These are phyloP conservation scores for Idaea biselata DNA, from an alignment of 2,888 invertebrate species.

Conservation along the genomic window DNA sequence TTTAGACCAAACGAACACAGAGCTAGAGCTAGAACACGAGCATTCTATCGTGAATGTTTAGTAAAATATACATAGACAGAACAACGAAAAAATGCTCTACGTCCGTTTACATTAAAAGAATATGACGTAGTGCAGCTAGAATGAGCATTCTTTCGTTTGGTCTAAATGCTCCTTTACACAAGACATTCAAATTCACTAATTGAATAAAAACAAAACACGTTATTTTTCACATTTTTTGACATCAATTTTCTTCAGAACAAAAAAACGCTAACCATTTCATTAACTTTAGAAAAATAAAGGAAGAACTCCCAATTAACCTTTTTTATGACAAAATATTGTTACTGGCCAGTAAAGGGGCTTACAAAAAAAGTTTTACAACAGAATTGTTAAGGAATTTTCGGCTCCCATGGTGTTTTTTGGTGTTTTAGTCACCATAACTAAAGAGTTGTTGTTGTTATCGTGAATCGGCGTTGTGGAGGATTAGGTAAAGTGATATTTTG, in stretches of 20 bases:
- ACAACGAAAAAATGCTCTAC: no score
- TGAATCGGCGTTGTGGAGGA: constrained; percentile 17
- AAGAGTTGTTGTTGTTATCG: constrained; percentile 59
- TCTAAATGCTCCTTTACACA: no score
- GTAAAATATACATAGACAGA: no score
- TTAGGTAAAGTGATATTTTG: constrained; percentile 17
- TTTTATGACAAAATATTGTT: constrained; percentile 42
- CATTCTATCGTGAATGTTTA: no score
- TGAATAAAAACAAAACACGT: not conserved
- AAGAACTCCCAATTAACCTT: not conserved
- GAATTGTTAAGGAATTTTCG: constrained; percentile 56
- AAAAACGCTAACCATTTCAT: not conserved
- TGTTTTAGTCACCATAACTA: constrained; percentile 60
- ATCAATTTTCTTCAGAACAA: not conserved
- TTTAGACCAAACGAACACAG: no score
- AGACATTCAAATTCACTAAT: not conserved
- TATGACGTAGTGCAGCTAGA: no score
- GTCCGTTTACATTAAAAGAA: no score
- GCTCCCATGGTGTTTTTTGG: constrained; percentile 70
- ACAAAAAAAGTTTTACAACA: constrained; percentile 31
- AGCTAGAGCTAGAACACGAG: no score
- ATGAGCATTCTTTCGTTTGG: no score
- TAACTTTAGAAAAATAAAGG: not conserved
- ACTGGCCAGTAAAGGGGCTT: constrained; percentile 12
- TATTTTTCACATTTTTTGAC: no score